Base-by-base conservation (phyloP, 2,888 invertebrate species). In the Endotricha flammealis region DNA sequence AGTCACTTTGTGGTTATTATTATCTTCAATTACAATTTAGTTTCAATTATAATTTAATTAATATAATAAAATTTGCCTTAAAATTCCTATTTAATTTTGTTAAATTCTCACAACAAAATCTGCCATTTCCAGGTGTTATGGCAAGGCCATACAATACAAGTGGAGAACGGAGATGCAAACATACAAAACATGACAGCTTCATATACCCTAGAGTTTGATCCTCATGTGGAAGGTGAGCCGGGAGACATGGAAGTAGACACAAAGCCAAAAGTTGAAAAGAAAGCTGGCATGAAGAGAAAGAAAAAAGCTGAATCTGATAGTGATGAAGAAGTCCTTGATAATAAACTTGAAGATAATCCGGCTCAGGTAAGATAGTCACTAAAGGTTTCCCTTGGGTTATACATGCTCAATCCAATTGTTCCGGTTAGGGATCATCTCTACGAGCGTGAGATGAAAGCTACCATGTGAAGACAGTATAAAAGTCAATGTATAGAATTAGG, bases 331-430 rank as follows among this genome's bases (percentile, higher is more conserved):
- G 80, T 83, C 20, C 57, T 85, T 39, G 91, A 92, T 54, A 92
- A 91, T 38, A 90, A 90, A 66, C 64, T 93, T 39, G 93, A 93
- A 64, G 92, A 92, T 60, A 92, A 90, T 73, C 90, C 91, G 11
- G 68, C 79, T 14, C 87, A 87, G 82, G 87, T 87, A 7, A 20
- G 20, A 2, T 16, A 16, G 16, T 16, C 16, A 16, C 6, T n/a
- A n/a, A 16, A 4, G 16, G 16, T 16, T 16, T 16, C 16, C 6
- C 16, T 16, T 16, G 16, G 4, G 16, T 16, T 4, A 16, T 3
- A 16, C 6, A 3, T 16, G 16, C 16, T n/a, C n/a, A 16, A 6
- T 16, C 16, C 4, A 16, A 16, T 6, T 16, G 16, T 6, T 16
- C 6, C 16, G n/a, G n/a, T n/a, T n/a, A n/a, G n/a, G n/a, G n/a